phyloP scores from a whole-genome alignment of 2,797 vertebrate genomes.

The Lacerta bilineata region DNA sequence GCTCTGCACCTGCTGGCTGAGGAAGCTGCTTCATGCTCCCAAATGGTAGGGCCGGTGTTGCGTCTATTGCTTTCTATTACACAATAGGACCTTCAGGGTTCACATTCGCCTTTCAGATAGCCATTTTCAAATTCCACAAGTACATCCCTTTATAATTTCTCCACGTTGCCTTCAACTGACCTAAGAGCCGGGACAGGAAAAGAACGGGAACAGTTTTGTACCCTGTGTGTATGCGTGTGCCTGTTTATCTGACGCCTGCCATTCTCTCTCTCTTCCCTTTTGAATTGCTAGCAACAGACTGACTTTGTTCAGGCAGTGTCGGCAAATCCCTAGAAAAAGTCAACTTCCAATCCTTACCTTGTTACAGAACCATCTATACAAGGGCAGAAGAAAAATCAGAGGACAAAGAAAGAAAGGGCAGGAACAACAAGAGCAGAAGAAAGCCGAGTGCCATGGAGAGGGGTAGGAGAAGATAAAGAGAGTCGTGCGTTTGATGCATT shows the following conservation, averaged over 20 bases:
- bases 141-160: background rate
- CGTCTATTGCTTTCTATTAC: background rate
- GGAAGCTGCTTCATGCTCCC: too few species aligned
- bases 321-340: constrained; percentile 59
- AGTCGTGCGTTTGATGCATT: constrained; percentile 76
- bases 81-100: background rate
- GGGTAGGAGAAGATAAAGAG: constrained; percentile 70
- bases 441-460: constrained; percentile 66
- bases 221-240: background rate
- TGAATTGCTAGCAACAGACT: constrained; percentile 15
- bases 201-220: constrained; percentile 33
- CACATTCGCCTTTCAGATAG: constrained; percentile 40
- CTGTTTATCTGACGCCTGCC: constrained; percentile 31
- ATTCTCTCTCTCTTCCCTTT: constrained; percentile 5
- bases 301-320: constrained; percentile 33
- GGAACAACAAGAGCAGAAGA: constrained; percentile 73
- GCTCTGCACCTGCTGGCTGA: too few species aligned
- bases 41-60: too few species aligned
- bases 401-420: constrained; percentile 69
- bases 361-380: constrained; percentile 59
- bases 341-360: constrained; percentile 59
- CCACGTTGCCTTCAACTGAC: background rate
- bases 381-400: constrained; percentile 60
- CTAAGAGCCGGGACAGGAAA: constrained; percentile 41
- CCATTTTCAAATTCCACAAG: background rate